Evolutionary conservation across 1,140 invertebrate species (phyloP).

Genomic region (Oncopeltus fasciatus): DNA sequence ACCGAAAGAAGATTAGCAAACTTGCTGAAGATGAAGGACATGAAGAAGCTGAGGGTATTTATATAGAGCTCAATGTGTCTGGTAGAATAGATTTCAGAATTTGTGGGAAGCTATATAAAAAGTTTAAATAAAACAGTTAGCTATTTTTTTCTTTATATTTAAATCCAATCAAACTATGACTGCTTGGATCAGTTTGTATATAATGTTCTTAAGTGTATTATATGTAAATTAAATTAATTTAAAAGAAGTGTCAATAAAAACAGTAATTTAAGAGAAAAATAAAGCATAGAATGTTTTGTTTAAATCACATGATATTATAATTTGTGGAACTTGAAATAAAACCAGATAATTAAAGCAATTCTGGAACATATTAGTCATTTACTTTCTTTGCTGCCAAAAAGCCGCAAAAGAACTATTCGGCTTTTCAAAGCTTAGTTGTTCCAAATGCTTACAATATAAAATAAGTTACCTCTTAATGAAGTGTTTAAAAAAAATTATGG

Average conservation of each 20-base stretch:
- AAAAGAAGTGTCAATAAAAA: not conserved
- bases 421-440: too few species aligned
- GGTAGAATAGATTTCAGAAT: not conserved
- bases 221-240: too few species aligned
- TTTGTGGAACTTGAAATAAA: not conserved
- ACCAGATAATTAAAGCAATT: not conserved
- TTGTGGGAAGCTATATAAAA: not conserved
- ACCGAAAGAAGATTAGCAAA: slow-evolving; percentile 44
- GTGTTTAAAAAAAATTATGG: too few species aligned
- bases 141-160: slow-evolving; percentile 8
- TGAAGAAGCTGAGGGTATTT: slow-evolving; percentile 22
- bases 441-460: too few species aligned
- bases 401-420: not conserved
- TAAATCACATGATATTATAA: not conserved
- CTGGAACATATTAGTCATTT: not conserved
- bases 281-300: not conserved
- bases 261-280: not conserved
- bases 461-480: too few species aligned
- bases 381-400: not conserved
- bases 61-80: not conserved
- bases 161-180: not conserved
- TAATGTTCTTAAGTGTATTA: too few species aligned
- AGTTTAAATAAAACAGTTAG: not conserved
- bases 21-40: slow-evolving; percentile 25
- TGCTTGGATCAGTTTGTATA: not conserved